Percentiles rank a stretch among this genome's conserved stretches.
Evolutionary conservation across 2,888 invertebrate species (phyloP).

Genomic region (Bursaphelenchus okinawaensis): DNA sequence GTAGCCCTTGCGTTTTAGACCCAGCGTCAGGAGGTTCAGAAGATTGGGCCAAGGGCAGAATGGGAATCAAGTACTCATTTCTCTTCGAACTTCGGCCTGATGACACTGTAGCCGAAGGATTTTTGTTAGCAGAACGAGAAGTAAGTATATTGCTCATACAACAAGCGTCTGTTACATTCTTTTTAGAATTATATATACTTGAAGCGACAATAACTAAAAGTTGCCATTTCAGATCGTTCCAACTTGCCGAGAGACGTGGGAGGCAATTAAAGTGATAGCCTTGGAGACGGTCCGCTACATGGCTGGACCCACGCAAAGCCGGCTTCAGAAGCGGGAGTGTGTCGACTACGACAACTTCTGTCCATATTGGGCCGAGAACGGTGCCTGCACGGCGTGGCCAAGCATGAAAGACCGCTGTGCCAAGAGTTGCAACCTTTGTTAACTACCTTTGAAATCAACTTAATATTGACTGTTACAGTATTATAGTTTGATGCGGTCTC

Average conservation of each 20-base stretch:
- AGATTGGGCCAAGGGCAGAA: conserved; percentile 57
- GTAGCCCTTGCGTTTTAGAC: conserved; percentile 10
- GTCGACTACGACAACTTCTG: conserved; percentile 50
- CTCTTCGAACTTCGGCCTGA: conserved; percentile 56
- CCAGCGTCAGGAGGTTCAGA: conserved; percentile 39
- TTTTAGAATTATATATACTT: no score
- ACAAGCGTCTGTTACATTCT: no score
- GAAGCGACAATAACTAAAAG: no score
- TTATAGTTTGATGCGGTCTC: no score
- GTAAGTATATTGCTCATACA: conserved; percentile 15
- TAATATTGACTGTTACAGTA: no score
- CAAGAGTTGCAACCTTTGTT: conserved; percentile 44
- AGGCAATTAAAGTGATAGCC: conserved; percentile 55
- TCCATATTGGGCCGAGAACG: conserved; percentile 51
- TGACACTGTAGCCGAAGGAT: conserved; percentile 54
- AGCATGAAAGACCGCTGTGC: conserved; percentile 51
- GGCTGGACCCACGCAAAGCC: not conserved
- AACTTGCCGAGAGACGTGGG: conserved; percentile 56
- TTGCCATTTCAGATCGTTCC: conserved; percentile 45
- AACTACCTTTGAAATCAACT: no score
- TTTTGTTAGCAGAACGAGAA: conserved; percentile 53
- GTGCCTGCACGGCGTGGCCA: conserved; percentile 52
- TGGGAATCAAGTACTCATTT: conserved; percentile 54
- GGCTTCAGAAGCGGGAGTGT: conserved; percentile 28
- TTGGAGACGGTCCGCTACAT: conserved; percentile 33